phyloP scores from a whole-genome alignment of 2,113 vertebrate species.

The Vulpes ferrilata region DNA sequence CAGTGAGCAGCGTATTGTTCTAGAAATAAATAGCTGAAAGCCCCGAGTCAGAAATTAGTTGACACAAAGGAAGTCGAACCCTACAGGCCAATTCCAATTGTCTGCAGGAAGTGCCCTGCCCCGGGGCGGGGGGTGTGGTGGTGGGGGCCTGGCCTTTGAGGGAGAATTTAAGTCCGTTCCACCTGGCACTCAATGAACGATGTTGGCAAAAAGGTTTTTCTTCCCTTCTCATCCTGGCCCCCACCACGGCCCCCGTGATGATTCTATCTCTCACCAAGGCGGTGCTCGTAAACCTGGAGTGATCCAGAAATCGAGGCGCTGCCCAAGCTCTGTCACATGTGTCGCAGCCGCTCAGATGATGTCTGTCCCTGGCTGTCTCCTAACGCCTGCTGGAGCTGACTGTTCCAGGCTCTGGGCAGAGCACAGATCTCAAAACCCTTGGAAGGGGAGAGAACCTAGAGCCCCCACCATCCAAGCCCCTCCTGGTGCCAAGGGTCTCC shows the following conservation, averaged over 20 bases:
- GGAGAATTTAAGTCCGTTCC: constrained; percentile 65
- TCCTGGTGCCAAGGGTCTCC: neutral
- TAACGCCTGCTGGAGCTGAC: neutral
- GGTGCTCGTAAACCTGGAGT: neutral
- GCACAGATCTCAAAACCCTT: neutral
- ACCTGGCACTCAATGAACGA: constrained; percentile 54
- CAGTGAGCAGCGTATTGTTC: constrained; percentile 55
- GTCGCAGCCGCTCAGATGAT: neutral
- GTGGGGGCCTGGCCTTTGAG: neutral
- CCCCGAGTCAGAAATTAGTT: constrained; percentile 73
- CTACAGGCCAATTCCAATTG: constrained; percentile 60
- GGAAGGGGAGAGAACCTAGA: neutral
- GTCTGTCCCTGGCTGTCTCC: neutral
- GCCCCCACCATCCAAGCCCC: too few species aligned
- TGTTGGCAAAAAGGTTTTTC: constrained; percentile 48
- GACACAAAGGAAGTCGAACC: constrained; percentile 62
- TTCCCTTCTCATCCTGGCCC: neutral
- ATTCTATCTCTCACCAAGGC: constrained; percentile 58
- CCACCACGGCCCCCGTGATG: neutral
- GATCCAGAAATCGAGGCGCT: neutral
- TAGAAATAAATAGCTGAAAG: constrained; percentile 77
- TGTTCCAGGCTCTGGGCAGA: neutral
- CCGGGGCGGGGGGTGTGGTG: neutral
- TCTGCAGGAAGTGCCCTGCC: constrained; percentile 77
- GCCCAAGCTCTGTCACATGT: fast-evolving